These are phyloP conservation scores for Sinosuthora webbiana DNA, from an alignment of 2,113 vertebrate genomes.

Conservation along the genomic window DNA sequence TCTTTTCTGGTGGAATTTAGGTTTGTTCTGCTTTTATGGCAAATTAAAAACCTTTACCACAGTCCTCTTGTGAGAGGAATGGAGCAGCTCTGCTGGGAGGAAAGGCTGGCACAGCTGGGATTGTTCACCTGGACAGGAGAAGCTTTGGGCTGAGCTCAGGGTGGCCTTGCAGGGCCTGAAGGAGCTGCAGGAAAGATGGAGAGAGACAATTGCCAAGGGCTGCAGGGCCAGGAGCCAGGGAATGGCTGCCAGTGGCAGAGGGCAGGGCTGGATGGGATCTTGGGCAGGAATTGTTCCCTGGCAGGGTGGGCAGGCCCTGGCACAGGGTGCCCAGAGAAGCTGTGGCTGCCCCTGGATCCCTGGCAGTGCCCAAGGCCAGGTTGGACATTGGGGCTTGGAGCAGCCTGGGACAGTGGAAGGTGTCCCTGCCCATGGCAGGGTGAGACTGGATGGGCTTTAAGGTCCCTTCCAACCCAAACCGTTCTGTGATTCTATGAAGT, in stretches of 20 bases:
- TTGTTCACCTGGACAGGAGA: background rate
- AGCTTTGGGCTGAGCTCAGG: background rate
- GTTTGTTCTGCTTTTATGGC: background rate
- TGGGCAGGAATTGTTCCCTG: background rate
- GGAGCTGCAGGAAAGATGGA: no score
- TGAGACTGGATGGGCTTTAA: fast-evolving
- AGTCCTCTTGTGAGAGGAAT: background rate
- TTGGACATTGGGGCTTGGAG: background rate
- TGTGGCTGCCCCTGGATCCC: background rate
- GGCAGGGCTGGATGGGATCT: background rate
- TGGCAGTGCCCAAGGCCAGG: background rate
- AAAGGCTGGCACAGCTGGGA: background rate
- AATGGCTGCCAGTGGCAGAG: background rate
- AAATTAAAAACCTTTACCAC: background rate
- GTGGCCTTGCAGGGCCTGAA: no score
- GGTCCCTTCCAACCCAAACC: background rate
- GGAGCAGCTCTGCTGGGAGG: background rate
- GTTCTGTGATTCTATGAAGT: background rate
- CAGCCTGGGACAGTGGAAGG: background rate
- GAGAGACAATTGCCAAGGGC: background rate
- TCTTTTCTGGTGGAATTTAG: background rate
- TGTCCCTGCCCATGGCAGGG: background rate
- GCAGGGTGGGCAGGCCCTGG: background rate
- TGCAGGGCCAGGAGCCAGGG: fast-evolving
- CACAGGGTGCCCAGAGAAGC: background rate